phyloP scores from a whole-genome alignment of 2,888 invertebrate genomes.

The Pandemis heparana region DNA sequence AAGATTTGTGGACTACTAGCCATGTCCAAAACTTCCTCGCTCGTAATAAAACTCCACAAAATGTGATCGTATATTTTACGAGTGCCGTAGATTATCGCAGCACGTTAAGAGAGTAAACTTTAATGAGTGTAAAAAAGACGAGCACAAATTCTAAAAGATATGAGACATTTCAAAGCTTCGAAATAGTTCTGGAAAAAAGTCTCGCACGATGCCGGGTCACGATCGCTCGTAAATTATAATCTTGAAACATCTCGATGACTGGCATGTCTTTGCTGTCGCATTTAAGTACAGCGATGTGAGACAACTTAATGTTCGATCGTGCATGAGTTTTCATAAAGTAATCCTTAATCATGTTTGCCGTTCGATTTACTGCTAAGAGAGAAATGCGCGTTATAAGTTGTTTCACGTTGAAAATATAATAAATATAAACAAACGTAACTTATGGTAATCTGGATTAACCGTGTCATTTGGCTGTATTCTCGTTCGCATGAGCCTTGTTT shows the following conservation, averaged over 20 bases:
- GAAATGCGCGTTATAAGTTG: constrained; percentile 15
- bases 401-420: constrained; percentile 8
- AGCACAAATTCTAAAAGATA: constrained; percentile 37
- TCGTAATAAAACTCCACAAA: constrained; percentile 35
- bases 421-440: constrained; percentile 39
- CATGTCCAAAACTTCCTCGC: constrained; percentile 26
- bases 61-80: constrained; percentile 40
- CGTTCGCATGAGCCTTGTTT: constrained; percentile 68
- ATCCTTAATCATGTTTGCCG: constrained; percentile 35
- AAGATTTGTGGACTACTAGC: constrained; percentile 23
- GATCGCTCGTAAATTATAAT: constrained; percentile 43
- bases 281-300: constrained; percentile 38
- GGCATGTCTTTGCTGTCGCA: constrained; percentile 43
- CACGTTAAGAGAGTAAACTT: constrained; percentile 42
- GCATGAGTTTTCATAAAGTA: constrained; percentile 40
- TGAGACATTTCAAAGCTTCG: constrained; percentile 42
- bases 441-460: constrained; percentile 58
- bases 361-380: constrained; percentile 29
- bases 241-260: constrained; percentile 43
- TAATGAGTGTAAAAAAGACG: constrained; percentile 42
- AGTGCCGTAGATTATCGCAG: constrained; percentile 41
- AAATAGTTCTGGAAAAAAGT: constrained; percentile 38
- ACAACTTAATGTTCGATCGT: constrained; percentile 43
- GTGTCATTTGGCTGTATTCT: constrained; percentile 66
- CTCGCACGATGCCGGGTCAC: constrained; percentile 41